phyloP scores from a whole-genome alignment of 2,797 vertebrate genomes.

The Alectoris magna region DNA sequence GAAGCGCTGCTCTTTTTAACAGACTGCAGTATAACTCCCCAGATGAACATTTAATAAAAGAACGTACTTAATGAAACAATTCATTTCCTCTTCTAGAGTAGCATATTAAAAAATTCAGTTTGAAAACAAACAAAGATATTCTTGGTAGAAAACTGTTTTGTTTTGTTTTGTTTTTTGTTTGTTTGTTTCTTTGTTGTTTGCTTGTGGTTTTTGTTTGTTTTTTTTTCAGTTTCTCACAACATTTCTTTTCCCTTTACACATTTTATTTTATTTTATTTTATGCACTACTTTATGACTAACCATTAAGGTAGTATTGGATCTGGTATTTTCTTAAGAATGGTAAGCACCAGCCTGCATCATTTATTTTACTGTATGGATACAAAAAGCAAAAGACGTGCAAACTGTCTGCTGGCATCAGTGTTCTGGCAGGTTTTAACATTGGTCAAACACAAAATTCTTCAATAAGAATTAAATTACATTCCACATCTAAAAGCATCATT shows the following conservation, averaged over 20 bases:
- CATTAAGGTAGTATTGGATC: neutral
- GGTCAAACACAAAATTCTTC: no score
- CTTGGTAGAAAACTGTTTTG: neutral
- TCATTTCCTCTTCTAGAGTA: neutral
- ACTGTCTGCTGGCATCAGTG: neutral
- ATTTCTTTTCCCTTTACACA: neutral
- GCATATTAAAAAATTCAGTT: neutral
- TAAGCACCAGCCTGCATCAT: neutral
- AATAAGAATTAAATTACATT: neutral
- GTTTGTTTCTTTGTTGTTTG: neutral
- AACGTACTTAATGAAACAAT: slow-evolving; percentile 34
- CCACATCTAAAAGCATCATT: neutral
- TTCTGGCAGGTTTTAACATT: neutral
- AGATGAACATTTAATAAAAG: slow-evolving; percentile 57
- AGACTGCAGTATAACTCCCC: slow-evolving; percentile 37
- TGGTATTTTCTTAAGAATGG: neutral
- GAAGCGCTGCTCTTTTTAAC: slow-evolving; percentile 60
- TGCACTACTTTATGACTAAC: neutral
- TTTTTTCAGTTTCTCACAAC: neutral
- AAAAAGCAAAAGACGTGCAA: neutral
- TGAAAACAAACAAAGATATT: slow-evolving; percentile 14
- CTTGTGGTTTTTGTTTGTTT: no score
- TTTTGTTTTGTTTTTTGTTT: neutral
- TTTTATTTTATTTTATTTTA: neutral
- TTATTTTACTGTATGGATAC: neutral